Conservation (phyloP, 2,113 vertebrate species). For the Tenebrosternarchus preto region DNA sequence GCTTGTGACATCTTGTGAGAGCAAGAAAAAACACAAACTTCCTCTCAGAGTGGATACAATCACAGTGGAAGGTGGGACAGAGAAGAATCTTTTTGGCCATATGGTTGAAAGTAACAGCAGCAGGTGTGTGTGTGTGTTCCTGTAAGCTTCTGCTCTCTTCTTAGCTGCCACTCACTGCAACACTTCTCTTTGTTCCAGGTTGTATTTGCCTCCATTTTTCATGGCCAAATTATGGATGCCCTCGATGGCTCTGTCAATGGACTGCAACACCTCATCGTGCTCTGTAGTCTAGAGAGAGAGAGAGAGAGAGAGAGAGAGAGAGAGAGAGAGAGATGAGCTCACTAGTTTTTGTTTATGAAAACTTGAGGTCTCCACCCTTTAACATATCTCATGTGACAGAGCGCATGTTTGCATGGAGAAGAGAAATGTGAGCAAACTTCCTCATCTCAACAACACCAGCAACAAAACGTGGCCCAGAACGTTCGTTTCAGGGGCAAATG, state of each 20-base stretch:
- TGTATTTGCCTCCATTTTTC: constrained; percentile 96
- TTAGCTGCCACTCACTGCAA: constrained; percentile 84
- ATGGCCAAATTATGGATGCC: constrained; percentile 95
- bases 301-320: background rate
- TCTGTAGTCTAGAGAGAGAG: constrained; percentile 80
- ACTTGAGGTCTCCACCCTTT: too few relatives aligned
- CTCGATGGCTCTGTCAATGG: constrained; percentile 95
- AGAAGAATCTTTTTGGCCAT: background rate
- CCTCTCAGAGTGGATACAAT: background rate
- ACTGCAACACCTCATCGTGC: constrained; percentile 94
- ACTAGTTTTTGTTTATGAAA: too few relatives aligned
- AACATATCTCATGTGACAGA: too few relatives aligned
- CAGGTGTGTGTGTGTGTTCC: background rate
- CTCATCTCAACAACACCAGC: too few relatives aligned
- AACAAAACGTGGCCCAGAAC: too few relatives aligned
- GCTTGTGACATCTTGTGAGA: too few relatives aligned
- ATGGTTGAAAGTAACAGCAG: background rate
- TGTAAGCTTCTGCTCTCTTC: background rate
- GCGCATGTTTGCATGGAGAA: too few relatives aligned
- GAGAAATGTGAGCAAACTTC: too few relatives aligned
- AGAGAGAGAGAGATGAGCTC: background rate
- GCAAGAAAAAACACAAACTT: too few relatives aligned
- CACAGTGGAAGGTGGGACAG: background rate
- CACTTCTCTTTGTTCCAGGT: constrained; percentile 94
- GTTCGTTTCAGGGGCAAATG: too few relatives aligned